A percentile compares a stretch with the other conserved stretches of the same genome.
Conservation (phyloP, 2,888 invertebrate species). For the Tolmerus cingulatus region DNA sequence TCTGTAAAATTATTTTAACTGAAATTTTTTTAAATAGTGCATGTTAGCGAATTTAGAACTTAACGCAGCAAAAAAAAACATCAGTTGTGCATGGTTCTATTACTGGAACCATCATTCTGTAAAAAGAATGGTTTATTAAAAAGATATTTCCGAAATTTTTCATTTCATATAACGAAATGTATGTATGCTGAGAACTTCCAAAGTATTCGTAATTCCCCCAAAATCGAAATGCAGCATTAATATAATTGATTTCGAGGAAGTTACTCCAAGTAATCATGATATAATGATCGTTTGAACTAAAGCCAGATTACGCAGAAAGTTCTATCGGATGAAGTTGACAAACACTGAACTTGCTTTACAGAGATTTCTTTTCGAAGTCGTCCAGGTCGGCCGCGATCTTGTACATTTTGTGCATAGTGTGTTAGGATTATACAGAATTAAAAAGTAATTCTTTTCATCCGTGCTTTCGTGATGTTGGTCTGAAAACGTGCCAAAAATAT, state of each 20-base stretch:
- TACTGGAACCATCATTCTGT: too few species aligned
- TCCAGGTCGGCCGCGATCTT: neutral
- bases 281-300: neutral
- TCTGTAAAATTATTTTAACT: too few species aligned
- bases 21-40: too few species aligned
- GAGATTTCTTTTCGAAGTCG: neutral
- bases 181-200: neutral
- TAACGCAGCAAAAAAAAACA: too few species aligned
- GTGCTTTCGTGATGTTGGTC: neutral
- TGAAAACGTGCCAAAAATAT: slow-evolving; percentile 19
- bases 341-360: neutral
- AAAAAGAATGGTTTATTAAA: too few species aligned
- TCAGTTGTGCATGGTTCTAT: too few species aligned
- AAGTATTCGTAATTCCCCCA: too few species aligned
- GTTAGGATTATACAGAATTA: neutral
- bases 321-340: neutral
- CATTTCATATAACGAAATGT: neutral
- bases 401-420: neutral
- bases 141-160: too few species aligned
- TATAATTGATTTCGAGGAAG: neutral
- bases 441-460: neutral
- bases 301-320: neutral
- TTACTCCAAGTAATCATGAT: neutral
- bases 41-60: too few species aligned
- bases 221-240: neutral